These are phyloP conservation scores for Papilio polyxenes DNA, from an alignment of 1,140 invertebrate genomes.

Conservation along the genomic window DNA sequence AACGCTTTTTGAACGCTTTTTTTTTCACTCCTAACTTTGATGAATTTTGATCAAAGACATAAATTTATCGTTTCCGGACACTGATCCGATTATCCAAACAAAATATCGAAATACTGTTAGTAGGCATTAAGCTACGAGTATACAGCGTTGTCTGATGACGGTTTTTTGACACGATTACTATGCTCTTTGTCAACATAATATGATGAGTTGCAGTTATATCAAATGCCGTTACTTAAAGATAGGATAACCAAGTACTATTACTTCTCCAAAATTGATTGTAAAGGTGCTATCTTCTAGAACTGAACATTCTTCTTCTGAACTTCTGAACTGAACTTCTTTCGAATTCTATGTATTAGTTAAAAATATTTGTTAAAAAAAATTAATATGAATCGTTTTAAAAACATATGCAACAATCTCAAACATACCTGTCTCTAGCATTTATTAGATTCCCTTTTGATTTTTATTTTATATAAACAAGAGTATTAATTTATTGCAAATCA, in stretches of 20 bases:
- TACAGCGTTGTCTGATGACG: slow-evolving; percentile 39
- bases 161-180: slow-evolving; percentile 6
- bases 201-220: background rate
- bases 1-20: no score
- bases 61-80: no score
- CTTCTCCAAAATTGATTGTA: background rate
- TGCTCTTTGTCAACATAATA: slow-evolving; percentile 1
- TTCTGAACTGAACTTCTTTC: no score
- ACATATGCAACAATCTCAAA: background rate
- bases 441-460: background rate
- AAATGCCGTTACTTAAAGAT: background rate
- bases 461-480: background rate
- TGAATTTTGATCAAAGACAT: no score
- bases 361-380: background rate
- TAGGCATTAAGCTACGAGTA: slow-evolving; percentile 39
- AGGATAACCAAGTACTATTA: background rate
- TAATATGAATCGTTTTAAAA: background rate
- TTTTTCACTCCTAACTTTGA: no score
- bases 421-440: background rate
- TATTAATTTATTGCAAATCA: background rate
- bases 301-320: no score
- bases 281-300: background rate
- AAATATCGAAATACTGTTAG: slow-evolving; percentile 58
- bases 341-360: background rate
- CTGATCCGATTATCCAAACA: slow-evolving; percentile 47